phyloP scores from a whole-genome alignment of 2,888 invertebrate species.

The Celastrina argiolus region DNA sequence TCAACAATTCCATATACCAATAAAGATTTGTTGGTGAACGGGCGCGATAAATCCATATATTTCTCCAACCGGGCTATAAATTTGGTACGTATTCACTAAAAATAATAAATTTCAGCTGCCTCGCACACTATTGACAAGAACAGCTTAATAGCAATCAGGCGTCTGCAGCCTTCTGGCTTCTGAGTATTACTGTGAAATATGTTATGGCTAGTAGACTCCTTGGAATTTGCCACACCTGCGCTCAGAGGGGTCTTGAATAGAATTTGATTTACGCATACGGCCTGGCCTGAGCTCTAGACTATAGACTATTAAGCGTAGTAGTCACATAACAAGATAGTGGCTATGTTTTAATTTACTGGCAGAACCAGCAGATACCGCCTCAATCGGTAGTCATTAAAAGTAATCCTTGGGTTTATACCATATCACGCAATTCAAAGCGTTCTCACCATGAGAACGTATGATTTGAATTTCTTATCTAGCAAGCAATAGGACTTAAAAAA shows the following conservation, averaged over 20 bases:
- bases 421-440: too few relatives aligned
- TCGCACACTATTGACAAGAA: conserved; percentile 34
- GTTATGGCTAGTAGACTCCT: neutral
- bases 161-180: neutral
- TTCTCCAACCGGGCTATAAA: conserved; percentile 61
- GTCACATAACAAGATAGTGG: too few relatives aligned
- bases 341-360: too few relatives aligned
- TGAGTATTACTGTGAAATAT: neutral
- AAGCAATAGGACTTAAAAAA: too few relatives aligned
- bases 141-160: conserved; percentile 17
- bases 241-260: neutral
- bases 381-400: too few relatives aligned
- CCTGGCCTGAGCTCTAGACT: neutral
- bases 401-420: too few relatives aligned
- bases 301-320: neutral
- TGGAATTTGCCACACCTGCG: neutral
- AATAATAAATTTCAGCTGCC: conserved; percentile 64
- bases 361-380: too few relatives aligned
- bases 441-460: too few relatives aligned
- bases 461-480: too few relatives aligned
- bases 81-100: conserved; percentile 59
- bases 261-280: neutral
- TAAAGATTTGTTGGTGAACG: conserved; percentile 55
- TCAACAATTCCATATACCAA: conserved; percentile 38
- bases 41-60: conserved; percentile 61